Evolutionary conservation across 1,140 invertebrate species (phyloP), one percentile per base, ranked within the genome.

Genomic region (Vanessa atalanta): DNA sequence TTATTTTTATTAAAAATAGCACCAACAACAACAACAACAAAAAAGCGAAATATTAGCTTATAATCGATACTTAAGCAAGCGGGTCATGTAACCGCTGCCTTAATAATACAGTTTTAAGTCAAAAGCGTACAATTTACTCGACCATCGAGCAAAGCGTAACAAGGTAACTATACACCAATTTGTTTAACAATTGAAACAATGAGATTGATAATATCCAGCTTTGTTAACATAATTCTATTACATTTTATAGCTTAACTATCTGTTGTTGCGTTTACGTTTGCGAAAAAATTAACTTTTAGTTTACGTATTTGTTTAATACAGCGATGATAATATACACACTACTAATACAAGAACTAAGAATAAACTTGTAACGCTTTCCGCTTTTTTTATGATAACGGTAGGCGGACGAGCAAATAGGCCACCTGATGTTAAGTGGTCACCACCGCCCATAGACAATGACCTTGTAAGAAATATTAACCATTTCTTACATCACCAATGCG

Each of bases 61-160:
- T 51, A 51, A 14, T 15, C 48, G 9, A 43, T 43, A 43, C 9
- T 43, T 9, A 43, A 43, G 3, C 37, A 43, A n/a, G 14, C 48
- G n/a, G 48, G 48, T 51, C 48, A 51, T 51, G 48, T 51, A 51
- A 51, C 48, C n/a, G 48, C 12, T 51, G 51, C 1, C 51, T 16
- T 53, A 60, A 60, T 60, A 60, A 60, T n/a, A 60, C 23, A 60
- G 55, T 26, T 26, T 60, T 60, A 31, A 60, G 51, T 16, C 8
- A n/a, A 60, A 57, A 60, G 1, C 23, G 12, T 60, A 60, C 55
- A 60, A 60, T 60, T 60, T 55, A n/a, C n/a, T 15, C 55, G 55
- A 14, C 15, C 55, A 60, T 60, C 14, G 55, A 60, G 23, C 23
- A 60, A 55, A 12, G 48, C 37, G 37, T 11, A 16, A 55, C 9